phyloP scores from a whole-genome alignment of 2,888 invertebrate species.

The Dascillus cervinus region DNA sequence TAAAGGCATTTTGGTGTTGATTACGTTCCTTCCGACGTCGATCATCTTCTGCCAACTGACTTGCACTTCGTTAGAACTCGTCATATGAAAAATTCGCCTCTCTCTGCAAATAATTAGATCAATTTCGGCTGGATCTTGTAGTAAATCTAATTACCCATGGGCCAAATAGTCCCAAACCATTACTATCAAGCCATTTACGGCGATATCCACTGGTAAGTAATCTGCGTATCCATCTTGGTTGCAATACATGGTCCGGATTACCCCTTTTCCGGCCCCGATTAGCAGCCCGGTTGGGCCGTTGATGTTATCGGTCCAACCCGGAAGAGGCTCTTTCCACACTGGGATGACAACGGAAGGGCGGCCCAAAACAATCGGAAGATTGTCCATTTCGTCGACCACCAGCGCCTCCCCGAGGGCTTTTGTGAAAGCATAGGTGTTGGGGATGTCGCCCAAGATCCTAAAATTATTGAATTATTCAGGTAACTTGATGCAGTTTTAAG shows the following conservation, averaged over 20 bases:
- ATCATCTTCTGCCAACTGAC: conserved; percentile 87
- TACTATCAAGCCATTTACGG: conserved; percentile 57
- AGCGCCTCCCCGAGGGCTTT: conserved; percentile 85
- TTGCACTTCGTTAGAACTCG: conserved; percentile 72
- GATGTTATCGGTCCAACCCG: conserved; percentile 90
- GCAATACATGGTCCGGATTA: conserved; percentile 83
- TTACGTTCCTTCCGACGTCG: conserved; percentile 67
- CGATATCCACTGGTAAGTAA: conserved; percentile 72
- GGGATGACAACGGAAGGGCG: conserved; percentile 89
- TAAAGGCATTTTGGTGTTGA: conserved; percentile 72
- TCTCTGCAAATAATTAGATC: conserved; percentile 39
- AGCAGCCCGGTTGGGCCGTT: conserved; percentile 86
- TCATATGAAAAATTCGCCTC: conserved; percentile 61
- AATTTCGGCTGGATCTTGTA: not conserved
- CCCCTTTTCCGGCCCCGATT: conserved; percentile 79
- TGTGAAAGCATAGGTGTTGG: conserved; percentile 91
- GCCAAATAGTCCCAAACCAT: conserved; percentile 47
- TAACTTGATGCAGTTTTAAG: too few species aligned
- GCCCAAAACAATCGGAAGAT: conserved; percentile 71
- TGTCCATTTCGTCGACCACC: conserved; percentile 67
- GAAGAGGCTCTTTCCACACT: conserved; percentile 73
- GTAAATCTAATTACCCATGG: conserved; percentile 40
- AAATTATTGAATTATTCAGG: too few species aligned
- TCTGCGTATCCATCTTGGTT: conserved; percentile 71
- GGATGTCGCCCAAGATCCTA: conserved; percentile 66